These are phyloP conservation scores for Nycteola revayana DNA, from an alignment of 2,888 invertebrate genomes.

Conservation along the genomic window DNA sequence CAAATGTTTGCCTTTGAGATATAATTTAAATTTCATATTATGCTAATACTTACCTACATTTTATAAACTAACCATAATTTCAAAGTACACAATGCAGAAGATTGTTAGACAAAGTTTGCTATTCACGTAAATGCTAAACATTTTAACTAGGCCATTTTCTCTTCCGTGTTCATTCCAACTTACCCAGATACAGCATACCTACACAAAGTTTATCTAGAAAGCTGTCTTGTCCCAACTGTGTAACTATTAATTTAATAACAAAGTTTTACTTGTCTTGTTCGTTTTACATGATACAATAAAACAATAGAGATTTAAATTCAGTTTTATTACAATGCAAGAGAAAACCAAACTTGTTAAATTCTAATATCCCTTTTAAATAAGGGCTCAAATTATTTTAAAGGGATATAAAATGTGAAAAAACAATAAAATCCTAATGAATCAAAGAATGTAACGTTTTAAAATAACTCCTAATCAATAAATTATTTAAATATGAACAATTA, in stretches of 20 bases:
- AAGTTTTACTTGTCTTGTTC: no score
- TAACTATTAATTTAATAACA: no score
- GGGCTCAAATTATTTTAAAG: conserved; percentile 80
- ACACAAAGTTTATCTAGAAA: conserved; percentile 1
- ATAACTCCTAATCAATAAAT: conserved; percentile 33
- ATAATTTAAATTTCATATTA: no score
- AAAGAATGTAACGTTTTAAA: conserved; percentile 19
- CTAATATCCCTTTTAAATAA: conserved; percentile 79
- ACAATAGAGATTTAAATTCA: conserved; percentile 26
- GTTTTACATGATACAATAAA: conserved; percentile 14
- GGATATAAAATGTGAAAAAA: conserved; percentile 58
- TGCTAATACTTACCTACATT: no score
- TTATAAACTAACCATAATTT: no score
- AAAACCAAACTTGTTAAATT: conserved; percentile 36
- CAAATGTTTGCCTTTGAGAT: no score
- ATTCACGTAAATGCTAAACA: no score
- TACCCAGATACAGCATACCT: conserved; percentile 2
- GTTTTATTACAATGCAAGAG: conserved; percentile 50
- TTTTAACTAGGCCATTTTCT: conserved; percentile 6
- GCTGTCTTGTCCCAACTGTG: no score
- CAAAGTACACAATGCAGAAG: no score
- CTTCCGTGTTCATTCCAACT: conserved; percentile 1
- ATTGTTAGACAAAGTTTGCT: no score
- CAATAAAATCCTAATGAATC: conserved; percentile 30
- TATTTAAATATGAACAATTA: conserved; percentile 26